phyloP scores from a whole-genome alignment of 2,113 vertebrate genomes.

The Planiliza haematocheilus region DNA sequence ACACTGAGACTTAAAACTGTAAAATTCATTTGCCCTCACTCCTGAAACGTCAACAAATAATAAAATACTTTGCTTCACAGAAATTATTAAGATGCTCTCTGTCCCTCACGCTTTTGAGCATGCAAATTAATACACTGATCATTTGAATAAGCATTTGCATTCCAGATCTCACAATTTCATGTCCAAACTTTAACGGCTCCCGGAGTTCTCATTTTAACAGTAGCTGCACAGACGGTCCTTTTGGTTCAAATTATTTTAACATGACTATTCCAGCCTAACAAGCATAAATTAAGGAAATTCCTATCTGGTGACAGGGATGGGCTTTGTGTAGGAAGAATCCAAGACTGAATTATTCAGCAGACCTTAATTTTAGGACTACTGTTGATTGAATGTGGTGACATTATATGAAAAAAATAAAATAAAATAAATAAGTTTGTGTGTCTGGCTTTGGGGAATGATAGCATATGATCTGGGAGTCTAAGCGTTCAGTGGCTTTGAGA shows the following conservation, averaged over 20 bases:
- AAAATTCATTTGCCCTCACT: constrained; percentile 67
- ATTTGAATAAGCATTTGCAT: constrained; percentile 86
- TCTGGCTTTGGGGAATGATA: constrained; percentile 55
- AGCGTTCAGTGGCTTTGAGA: constrained; percentile 52
- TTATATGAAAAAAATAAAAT: constrained; percentile 31
- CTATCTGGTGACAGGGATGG: constrained; percentile 78
- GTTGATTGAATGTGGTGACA: constrained; percentile 78
- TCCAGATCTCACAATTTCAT: constrained; percentile 77
- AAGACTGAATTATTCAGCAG: constrained; percentile 72
- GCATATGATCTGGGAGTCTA: constrained; percentile 49
- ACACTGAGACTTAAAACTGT: constrained; percentile 58
- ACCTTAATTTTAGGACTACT: constrained; percentile 72
- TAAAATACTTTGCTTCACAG: constrained; percentile 69
- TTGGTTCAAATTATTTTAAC: constrained; percentile 82
- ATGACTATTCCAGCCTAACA: constrained; percentile 78
- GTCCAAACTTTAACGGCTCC: constrained; percentile 75
- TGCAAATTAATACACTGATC: constrained; percentile 81
- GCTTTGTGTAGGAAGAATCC: constrained; percentile 64
- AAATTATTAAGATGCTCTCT: constrained; percentile 71
- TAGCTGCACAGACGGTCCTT: constrained; percentile 74
- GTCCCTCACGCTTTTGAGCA: constrained; percentile 58
- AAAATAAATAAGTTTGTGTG: constrained; percentile 39
- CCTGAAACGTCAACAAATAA: constrained; percentile 77
- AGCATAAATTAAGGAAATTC: constrained; percentile 82
- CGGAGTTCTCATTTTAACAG: constrained; percentile 76